These are phyloP conservation scores for Colius striatus DNA, from an alignment of 2,113 vertebrate species.

Conservation along the genomic window DNA sequence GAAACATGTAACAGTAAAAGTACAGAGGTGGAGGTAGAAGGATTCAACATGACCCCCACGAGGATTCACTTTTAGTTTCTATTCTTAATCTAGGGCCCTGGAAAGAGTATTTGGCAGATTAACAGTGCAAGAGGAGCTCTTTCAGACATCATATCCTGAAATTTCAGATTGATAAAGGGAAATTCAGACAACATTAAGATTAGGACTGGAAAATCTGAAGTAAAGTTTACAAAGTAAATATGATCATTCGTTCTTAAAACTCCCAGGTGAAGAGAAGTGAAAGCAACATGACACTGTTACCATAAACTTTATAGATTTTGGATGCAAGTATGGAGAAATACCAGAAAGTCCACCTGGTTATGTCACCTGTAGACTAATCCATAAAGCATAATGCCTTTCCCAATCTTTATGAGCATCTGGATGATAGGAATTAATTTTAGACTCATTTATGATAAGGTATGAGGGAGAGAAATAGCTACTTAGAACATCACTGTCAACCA, in stretches of 20 bases:
- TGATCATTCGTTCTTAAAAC: neutral
- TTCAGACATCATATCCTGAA: neutral
- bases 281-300: neutral
- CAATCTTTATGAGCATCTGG: neutral
- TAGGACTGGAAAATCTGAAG: neutral
- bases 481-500: neutral
- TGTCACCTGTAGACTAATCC: neutral
- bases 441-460: neutral
- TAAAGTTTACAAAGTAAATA: neutral
- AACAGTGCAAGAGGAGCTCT: neutral
- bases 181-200: neutral
- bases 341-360: neutral
- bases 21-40: neutral
- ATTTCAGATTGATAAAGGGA: neutral
- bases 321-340: neutral
- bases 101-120: neutral
- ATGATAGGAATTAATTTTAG: neutral
- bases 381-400: neutral
- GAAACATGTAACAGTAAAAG: neutral
- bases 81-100: neutral
- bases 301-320: neutral
- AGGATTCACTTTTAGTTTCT: neutral
- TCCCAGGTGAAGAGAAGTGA: neutral
- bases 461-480: neutral
- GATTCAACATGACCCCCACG: accelerated